A percentile compares a stretch with the other conserved stretches of the same genome.
Evolutionary conservation across 2,113 vertebrate species (phyloP).

Genomic region (Stictonetta naevosa): DNA sequence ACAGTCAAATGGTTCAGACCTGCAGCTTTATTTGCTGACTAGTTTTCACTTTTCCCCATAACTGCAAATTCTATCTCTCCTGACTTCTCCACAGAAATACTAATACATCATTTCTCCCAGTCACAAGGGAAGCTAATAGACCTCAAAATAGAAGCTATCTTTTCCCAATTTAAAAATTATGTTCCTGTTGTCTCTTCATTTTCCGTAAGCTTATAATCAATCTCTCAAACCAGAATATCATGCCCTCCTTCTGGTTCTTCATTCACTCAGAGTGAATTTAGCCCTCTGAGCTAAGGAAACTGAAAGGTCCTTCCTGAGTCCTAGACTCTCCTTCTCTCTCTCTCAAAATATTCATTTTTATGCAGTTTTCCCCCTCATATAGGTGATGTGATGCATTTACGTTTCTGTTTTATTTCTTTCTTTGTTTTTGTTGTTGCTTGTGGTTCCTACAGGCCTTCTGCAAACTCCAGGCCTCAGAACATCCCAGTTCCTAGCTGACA

Average conservation of each 20-base stretch:
- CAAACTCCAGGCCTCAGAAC: neutral
- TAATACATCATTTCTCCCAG: neutral
- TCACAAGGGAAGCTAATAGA: neutral
- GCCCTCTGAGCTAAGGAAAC: neutral
- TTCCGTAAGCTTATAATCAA: neutral
- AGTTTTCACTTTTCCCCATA: neutral
- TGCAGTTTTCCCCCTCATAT: neutral
- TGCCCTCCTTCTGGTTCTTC: neutral
- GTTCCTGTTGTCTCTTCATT: neutral
- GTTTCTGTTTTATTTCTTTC: neutral
- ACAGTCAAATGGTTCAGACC: neutral
- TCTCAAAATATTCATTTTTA: neutral
- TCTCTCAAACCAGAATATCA: neutral
- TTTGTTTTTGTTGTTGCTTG: neutral
- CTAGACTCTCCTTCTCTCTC: neutral
- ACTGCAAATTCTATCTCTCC: neutral
- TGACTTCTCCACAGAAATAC: neutral
- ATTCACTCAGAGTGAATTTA: neutral
- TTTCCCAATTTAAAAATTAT: neutral
- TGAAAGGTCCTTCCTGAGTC: neutral
- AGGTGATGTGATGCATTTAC: neutral
- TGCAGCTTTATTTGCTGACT: neutral
- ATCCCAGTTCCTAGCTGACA: neutral
- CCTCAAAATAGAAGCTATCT: neutral
- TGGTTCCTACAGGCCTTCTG: neutral